A percentile compares a stretch with the other conserved stretches of the same genome.
Evolutionary conservation across 2,113 vertebrate species (phyloP).

Genomic region (Ctenomys sociabilis): DNA sequence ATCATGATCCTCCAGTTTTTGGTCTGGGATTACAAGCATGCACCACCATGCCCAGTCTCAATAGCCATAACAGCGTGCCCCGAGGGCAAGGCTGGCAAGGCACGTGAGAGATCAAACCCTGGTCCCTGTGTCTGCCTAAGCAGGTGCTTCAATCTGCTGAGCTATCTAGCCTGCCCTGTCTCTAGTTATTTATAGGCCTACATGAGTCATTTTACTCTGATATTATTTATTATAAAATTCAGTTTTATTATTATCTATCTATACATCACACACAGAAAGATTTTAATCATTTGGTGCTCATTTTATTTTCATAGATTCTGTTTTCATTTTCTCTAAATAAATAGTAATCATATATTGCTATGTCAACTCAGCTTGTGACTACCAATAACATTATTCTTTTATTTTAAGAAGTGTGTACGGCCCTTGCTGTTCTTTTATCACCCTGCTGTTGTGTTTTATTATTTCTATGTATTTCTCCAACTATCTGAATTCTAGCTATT

Average conservation of each 20-base stretch:
- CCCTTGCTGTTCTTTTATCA: neutral
- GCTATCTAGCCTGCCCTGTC: no score
- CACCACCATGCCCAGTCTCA: no score
- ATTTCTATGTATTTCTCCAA: neutral
- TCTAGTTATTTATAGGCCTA: neutral
- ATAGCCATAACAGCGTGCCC: no score
- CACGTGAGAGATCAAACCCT: no score
- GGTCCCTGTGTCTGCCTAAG: no score
- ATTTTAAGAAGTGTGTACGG: neutral
- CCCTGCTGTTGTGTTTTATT: neutral
- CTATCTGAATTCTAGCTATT: neutral
- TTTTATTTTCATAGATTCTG: conserved; percentile 3
- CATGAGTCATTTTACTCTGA: neutral
- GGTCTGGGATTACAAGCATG: no score
- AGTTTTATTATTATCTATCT: neutral
- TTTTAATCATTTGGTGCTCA: neutral
- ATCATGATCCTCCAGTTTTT: no score
- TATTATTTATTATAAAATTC: neutral
- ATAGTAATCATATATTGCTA: neutral
- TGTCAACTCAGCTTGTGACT: neutral
- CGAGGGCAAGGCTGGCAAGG: no score
- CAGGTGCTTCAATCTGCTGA: no score
- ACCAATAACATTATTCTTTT: neutral
- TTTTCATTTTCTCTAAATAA: neutral
- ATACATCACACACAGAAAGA: neutral